phyloP scores from a whole-genome alignment of 2,113 vertebrate species.

The Cyphomyrus discorhynchus region DNA sequence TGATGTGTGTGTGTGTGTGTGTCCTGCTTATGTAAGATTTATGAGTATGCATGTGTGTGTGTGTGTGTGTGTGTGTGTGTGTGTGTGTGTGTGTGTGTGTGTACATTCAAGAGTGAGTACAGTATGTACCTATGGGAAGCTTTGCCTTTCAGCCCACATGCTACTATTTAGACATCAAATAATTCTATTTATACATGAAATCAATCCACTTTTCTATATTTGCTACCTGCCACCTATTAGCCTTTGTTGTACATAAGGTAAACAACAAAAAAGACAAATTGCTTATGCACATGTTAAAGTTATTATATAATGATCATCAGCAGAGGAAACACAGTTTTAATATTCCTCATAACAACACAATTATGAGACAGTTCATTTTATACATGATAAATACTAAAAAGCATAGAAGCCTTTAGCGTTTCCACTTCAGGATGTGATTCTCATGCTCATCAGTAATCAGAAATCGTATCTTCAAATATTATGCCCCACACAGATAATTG shows the following conservation, averaged over 20 bases:
- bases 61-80: background rate
- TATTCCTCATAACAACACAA: background rate
- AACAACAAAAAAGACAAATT: background rate
- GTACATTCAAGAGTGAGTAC: background rate
- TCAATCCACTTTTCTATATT: background rate
- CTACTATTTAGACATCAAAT: background rate
- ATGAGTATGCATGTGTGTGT: no score
- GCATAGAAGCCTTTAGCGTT: background rate
- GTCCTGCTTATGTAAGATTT: no score
- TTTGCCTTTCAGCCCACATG: background rate
- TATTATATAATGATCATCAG: background rate
- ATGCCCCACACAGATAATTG: background rate
- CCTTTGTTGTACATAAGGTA: background rate
- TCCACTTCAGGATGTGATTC: conserved; percentile 1
- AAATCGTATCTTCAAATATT: conserved; percentile 4
- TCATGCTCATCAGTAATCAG: background rate
- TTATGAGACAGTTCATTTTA: background rate
- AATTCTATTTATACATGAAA: background rate
- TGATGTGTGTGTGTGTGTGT: no score
- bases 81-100: background rate
- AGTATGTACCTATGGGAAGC: background rate
- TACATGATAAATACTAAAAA: conserved; percentile 5
- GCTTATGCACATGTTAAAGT: background rate
- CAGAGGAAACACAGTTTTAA: background rate
- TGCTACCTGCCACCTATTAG: background rate